A percentile compares a stretch with the other conserved stretches of the same genome.
These are phyloP conservation scores for Stenopsyche tienmushanensis DNA, from an alignment of 1,140 invertebrate species.

Conservation along the genomic window DNA sequence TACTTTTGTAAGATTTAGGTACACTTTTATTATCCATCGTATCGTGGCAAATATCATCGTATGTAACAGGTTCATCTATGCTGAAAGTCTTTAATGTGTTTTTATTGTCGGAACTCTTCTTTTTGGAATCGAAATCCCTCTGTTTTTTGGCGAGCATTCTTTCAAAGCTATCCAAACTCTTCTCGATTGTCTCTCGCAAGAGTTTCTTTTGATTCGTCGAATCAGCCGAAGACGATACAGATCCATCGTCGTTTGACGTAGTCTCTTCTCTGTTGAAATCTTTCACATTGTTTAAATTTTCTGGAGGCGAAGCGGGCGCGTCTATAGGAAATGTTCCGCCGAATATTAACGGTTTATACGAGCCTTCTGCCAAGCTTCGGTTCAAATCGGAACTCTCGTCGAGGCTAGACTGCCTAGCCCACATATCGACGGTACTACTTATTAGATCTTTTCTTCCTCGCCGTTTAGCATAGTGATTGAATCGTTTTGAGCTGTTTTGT, in stretches of 20 bases:
- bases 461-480: slow-evolving; percentile 36
- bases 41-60: slow-evolving; percentile 6
- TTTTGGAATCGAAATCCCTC: slow-evolving; percentile 26
- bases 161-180: slow-evolving; percentile 48
- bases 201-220: slow-evolving; percentile 20
- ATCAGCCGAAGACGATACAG: slow-evolving; percentile 11
- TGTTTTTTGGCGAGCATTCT: slow-evolving; percentile 42
- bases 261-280: slow-evolving; percentile 29
- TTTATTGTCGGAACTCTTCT: slow-evolving; percentile 30
- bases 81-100: slow-evolving; percentile 43
- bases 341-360: slow-evolving; percentile 69
- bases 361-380: slow-evolving; percentile 39
- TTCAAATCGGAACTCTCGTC: slow-evolving; percentile 25
- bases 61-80: slow-evolving; percentile 35
- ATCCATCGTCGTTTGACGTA: slow-evolving; percentile 25
- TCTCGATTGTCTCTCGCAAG: slow-evolving; percentile 45
- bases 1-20: slow-evolving; percentile 45
- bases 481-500: slow-evolving; percentile 16
- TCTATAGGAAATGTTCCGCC: slow-evolving; percentile 82
- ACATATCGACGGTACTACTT: slow-evolving; percentile 62
- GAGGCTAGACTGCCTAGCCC: slow-evolving; percentile 47
- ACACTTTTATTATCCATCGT: background rate
- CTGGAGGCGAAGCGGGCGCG: slow-evolving; percentile 56
- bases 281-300: slow-evolving; percentile 37
- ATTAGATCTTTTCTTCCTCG: slow-evolving; percentile 56